Evolutionary conservation across 2,888 invertebrate species (phyloP), one percentile per base, ranked within the genome.

Genomic region (Ephialtes manifestator): DNA sequence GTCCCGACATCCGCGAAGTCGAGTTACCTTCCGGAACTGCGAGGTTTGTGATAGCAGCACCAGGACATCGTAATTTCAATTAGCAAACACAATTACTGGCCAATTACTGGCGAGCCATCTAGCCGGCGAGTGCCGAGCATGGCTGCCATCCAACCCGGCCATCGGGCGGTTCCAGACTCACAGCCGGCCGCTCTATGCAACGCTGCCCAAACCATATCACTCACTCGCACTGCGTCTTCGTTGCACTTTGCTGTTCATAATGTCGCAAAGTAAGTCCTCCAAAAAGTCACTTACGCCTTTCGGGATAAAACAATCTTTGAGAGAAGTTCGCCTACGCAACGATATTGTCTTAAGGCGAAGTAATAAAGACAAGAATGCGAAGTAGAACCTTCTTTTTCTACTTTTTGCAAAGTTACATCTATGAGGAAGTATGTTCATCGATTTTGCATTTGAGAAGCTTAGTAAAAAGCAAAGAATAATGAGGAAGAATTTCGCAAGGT

Each of bases 81-180:
- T 90, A 92, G 90, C 89, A 91, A 92, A 91, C 89, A 90, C 91
- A 91, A 92, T 92, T 92, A 92, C 87, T 65, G 89, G 87, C 86
- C 90, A 90, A 90, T 92, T 92, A 91, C 88, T 87, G 87, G 72
- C 79, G 80, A 88, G 77, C 85, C 86, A 87, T 88, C 89, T 86
- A 84, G 70, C 79, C 83, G 48, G 68, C 76, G 60, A 68, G 51
- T 39, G n/a, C 65, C 67, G 20, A 24, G 46, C 60, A 39, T 72
- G 67, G 51, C 77, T 67, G 35, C 31, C 71, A 71, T 75, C 70
- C 46, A 63, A 75, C 79, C 79, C 63, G 53, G 77, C 53, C 63
- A 75, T 75, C 55, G 53, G 28, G 60, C 65, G 72, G 46, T 68
- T 78, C 77, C 58, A 77, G 60, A 77, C 35, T 63, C 46, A 28